Conservation (phyloP, 2,113 vertebrate genomes). For the Semicossyphus pulcher region DNA sequence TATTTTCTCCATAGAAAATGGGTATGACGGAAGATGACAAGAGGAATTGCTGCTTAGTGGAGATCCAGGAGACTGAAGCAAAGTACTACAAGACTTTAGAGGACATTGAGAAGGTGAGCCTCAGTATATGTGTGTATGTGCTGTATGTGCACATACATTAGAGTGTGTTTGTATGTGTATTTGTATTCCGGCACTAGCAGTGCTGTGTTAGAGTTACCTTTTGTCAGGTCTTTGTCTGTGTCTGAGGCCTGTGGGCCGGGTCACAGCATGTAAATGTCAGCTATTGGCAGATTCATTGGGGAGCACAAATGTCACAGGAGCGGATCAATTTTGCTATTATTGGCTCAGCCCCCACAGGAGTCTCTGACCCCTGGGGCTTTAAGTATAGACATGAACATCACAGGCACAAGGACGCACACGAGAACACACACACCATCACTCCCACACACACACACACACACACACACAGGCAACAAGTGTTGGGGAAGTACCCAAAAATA, state of each 20-base stretch:
- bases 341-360: slow-evolving; percentile 36
- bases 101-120: slow-evolving; percentile 93
- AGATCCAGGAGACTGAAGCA: slow-evolving; percentile 97
- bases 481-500: not conserved
- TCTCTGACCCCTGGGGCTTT: slow-evolving; percentile 42
- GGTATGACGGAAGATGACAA: slow-evolving; percentile 99
- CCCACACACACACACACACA: not conserved
- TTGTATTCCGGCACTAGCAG: not conserved
- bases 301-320: slow-evolving; percentile 68
- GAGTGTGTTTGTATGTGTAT: not conserved
- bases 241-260: slow-evolving; percentile 10
- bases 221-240: slow-evolving; percentile 13
- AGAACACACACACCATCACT: not conserved
- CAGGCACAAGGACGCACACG: not conserved
- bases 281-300: slow-evolving; percentile 56
- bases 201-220: slow-evolving; percentile 1
- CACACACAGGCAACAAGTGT: not conserved
- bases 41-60: slow-evolving; percentile 94
- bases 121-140: not conserved
- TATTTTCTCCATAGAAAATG: slow-evolving; percentile 88
- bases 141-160: not conserved
- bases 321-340: slow-evolving; percentile 74
- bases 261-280: slow-evolving; percentile 73
- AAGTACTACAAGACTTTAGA: slow-evolving; percentile 98
- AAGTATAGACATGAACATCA: slow-evolving; percentile 27